Evolutionary conservation across 1,140 invertebrate species (phyloP).

Genomic region (Neelides sp.): DNA sequence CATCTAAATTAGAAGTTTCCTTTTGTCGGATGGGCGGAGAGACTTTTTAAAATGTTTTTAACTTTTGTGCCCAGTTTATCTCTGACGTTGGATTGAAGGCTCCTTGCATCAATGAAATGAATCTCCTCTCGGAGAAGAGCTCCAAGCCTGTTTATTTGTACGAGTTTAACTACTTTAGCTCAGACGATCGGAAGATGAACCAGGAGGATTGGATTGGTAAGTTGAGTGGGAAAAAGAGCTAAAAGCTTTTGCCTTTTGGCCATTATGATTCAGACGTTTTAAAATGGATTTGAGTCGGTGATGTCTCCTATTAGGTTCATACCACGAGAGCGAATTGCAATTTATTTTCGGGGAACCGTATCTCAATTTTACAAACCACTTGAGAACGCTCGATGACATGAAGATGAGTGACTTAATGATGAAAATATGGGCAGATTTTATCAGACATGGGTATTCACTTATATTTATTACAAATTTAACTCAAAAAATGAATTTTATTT

Average conservation of each 20-base stretch:
- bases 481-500: too few species aligned
- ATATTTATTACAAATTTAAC: too few species aligned
- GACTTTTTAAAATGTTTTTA: too few species aligned
- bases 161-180: slow-evolving; percentile 34
- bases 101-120: slow-evolving; percentile 34
- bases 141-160: slow-evolving; percentile 32
- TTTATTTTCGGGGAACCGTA: slow-evolving; percentile 36
- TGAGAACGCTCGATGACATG: slow-evolving; percentile 35
- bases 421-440: slow-evolving; percentile 38
- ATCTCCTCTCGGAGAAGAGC: slow-evolving; percentile 29
- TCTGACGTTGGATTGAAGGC: slow-evolving; percentile 36
- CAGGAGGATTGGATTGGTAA: slow-evolving; percentile 35
- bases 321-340: slow-evolving; percentile 37
- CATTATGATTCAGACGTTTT: background rate
- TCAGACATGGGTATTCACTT: slow-evolving; percentile 38
- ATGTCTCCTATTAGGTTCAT: slow-evolving; percentile 32
- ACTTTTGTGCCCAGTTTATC: too few species aligned
- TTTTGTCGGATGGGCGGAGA: too few species aligned
- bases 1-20: too few species aligned
- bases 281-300: background rate
- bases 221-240: slow-evolving; percentile 8
- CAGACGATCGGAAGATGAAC: slow-evolving; percentile 33
- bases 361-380: slow-evolving; percentile 34
- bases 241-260: background rate
- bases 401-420: slow-evolving; percentile 37